phyloP scores from a whole-genome alignment of 2,888 invertebrate species.

The Atherix ibis region DNA sequence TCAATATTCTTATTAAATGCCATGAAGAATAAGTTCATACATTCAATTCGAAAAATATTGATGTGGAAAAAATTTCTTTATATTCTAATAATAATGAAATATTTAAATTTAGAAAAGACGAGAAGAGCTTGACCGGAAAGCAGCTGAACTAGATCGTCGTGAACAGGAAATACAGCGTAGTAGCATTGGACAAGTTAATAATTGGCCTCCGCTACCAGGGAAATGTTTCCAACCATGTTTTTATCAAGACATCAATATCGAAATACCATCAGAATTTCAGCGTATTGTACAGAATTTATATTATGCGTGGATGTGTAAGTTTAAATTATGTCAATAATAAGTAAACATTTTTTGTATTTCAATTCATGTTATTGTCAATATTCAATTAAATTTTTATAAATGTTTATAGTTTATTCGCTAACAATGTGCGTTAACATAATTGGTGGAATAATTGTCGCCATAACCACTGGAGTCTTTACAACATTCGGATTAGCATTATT shows the following conservation, averaged over 20 bases:
- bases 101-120: slow-evolving; percentile 59
- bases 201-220: slow-evolving; percentile 96
- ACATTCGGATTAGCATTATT: slow-evolving; percentile 80
- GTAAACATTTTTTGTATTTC: slow-evolving; percentile 4
- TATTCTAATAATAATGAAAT: no score
- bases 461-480: slow-evolving; percentile 42
- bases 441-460: slow-evolving; percentile 65
- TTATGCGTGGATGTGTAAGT: slow-evolving; percentile 92
- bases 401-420: slow-evolving; percentile 65
- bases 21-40: no score
- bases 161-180: slow-evolving; percentile 71
- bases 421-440: slow-evolving; percentile 74
- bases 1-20: no score
- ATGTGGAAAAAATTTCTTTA: no score
- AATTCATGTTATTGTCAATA: slow-evolving; percentile 4
- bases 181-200: slow-evolving; percentile 62
- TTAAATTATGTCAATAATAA: slow-evolving; percentile 1
- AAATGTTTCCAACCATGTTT: slow-evolving; percentile 94
- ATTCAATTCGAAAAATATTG: no score
- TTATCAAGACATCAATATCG: slow-evolving; percentile 97
- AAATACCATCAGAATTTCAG: slow-evolving; percentile 96
- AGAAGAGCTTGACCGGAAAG: slow-evolving; percentile 83
- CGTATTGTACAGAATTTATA: slow-evolving; percentile 87
- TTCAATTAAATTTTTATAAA: not conserved
- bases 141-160: slow-evolving; percentile 70